A percentile compares a stretch with the other conserved stretches of the same genome.
phyloP scores from a whole-genome alignment of 2,113 vertebrate genomes.

The Megaceryle torquata region DNA sequence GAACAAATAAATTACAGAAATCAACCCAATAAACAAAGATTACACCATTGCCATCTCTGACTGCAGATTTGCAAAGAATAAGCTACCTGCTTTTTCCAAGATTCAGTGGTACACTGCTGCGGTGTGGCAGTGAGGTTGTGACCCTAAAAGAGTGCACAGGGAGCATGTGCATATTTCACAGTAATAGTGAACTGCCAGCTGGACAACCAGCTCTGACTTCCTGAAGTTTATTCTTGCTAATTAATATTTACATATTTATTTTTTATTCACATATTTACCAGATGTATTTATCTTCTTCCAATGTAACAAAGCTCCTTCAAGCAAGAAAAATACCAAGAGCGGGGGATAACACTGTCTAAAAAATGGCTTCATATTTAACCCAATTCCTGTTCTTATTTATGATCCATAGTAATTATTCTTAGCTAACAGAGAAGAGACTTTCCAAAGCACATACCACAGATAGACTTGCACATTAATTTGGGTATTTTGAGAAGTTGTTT shows the following conservation, averaged over 20 bases:
- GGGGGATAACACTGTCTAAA: not conserved
- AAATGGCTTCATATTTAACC: not conserved
- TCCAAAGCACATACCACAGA: conserved; percentile 6
- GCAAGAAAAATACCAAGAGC: not conserved
- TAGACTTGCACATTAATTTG: conserved; percentile 30
- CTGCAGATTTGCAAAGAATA: not conserved
- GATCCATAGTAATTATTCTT: not conserved
- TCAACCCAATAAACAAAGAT: not conserved
- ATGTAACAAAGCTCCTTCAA: not conserved
- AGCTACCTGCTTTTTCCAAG: not conserved
- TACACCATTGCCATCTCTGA: not conserved
- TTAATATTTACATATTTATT: not conserved
- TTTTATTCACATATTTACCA: not conserved
- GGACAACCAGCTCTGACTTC: not conserved
- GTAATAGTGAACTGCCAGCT: not conserved
- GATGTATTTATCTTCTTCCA: not conserved
- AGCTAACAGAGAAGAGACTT: not conserved
- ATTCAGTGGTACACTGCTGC: not conserved
- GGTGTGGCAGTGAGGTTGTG: not conserved
- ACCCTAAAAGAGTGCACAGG: not conserved
- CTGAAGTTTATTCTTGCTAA: not conserved
- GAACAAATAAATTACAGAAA: not conserved
- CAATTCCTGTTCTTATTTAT: not conserved
- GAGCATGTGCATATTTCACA: accelerated
- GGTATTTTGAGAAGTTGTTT: conserved; percentile 36